Conservation (phyloP, 1,140 invertebrate genomes). For the Megathymus violae region DNA sequence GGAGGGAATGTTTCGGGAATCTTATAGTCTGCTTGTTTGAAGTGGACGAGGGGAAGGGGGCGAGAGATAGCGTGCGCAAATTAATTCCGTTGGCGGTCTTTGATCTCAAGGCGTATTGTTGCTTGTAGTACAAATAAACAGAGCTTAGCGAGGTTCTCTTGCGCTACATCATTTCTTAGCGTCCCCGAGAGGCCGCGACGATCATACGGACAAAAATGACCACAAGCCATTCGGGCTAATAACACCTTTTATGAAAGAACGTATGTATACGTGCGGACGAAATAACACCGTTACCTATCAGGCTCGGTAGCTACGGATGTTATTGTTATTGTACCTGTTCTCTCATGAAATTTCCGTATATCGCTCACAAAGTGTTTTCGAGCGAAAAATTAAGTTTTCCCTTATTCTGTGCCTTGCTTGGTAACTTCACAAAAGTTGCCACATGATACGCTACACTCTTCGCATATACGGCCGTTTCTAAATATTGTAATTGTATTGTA, state of each 20-base stretch:
- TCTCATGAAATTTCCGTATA: background rate
- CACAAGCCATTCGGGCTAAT: conserved; percentile 18
- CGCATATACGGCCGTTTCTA: no score
- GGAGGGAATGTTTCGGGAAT: conserved; percentile 49
- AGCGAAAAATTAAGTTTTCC: conserved; percentile 32
- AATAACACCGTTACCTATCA: background rate
- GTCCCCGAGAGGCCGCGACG: conserved; percentile 9
- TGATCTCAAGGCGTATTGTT: conserved; percentile 57
- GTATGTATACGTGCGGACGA: no score
- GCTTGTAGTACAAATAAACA: conserved; percentile 42
- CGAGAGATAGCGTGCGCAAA: conserved; percentile 60
- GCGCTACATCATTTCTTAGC: conserved; percentile 12
- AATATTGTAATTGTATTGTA: no score
- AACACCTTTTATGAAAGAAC: conserved; percentile 1
- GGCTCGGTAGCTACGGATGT: background rate
- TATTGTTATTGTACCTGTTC: conserved; percentile 23
- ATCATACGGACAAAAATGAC: conserved; percentile 14
- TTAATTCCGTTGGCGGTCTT: conserved; percentile 64
- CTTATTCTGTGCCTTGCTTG: conserved; percentile 14
- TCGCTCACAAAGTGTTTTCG: conserved; percentile 10
- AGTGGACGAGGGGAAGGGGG: conserved; percentile 36
- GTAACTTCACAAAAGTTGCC: conserved; percentile 11
- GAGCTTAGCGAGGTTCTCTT: conserved; percentile 4
- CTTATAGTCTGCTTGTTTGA: conserved; percentile 39
- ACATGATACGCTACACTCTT: background rate